Base-by-base conservation (phyloP, 2,888 invertebrate genomes). In the Chymomyza amoena region DNA sequence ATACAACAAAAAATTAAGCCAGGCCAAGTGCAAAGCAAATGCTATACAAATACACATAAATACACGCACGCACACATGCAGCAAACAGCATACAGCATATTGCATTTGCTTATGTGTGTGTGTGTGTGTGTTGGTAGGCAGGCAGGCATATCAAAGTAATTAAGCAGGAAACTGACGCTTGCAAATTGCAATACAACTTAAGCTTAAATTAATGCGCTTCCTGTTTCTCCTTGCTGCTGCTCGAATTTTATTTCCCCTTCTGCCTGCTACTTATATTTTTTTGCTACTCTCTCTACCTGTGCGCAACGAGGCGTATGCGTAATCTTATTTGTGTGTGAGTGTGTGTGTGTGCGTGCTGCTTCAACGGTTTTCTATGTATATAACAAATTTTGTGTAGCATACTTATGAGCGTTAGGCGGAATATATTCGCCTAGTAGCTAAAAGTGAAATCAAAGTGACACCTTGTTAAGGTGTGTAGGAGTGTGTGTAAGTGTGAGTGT, bases 271-370 rank as follows among this genome's bases (percentile, higher is more conserved):
- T 45, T 13, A 3, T 7, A 13, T 13, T 45, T 3, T 13, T 13
- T 15, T 13, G 54, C 20, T 54, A 7, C 15, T 18, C 51, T 51
- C 54, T 20, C 54, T 54, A 20, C 54, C 54, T 54, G 20, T 18
- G 54, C 54, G 20, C 57, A 52, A 52, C 36, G n/a, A 64, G 52
- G 52, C 52, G 64, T 52, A 28, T 52, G 28, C 52, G 36, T 52
- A 64, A 36, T 52, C 15, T 50, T 16, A 50, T 61, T 36, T 59
- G 32, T 36, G 16, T 36, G 36, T 60, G n/a, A n/a, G n/a, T n/a
- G n/a, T n/a, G n/a, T n/a, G n/a, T 59, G 32, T 36, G 16, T 36
- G 36, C 36, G 60, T 20, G 15, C 16, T 57, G 57, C 57, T 6
- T 16, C 52, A 13, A 16, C n/a, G 52, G 52, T 25, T 57, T 25